Base-by-base conservation (phyloP, 2,888 invertebrate species). In the Parelbella ahira region DNA sequence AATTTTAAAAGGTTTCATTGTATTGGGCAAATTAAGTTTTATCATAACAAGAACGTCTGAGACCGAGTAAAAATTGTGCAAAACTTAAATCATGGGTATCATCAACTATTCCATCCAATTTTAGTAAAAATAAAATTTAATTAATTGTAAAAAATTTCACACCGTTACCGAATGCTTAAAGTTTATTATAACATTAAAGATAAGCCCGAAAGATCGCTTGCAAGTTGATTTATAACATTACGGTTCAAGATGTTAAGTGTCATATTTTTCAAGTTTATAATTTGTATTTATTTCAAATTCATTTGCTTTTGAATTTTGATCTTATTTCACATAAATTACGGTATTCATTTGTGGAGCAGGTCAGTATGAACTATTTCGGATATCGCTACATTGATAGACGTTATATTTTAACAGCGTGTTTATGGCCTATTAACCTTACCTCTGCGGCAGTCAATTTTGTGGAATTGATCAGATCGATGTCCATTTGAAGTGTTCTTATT, bases 381-480 rank as follows among this genome's bases (percentile, higher is more conserved):
- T 47, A 44, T 32, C 7, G 5, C 29, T 13, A 5, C 34, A 10
- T 34, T 18, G 25, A 36, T 19, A 12, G 30, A 24, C 25, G 53
- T 53, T 51, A 51, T 54, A 55, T 49, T 53, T 65, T 61, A 60
- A 60, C 50, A 36, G 50, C 47, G 46, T 66, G 62, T 65, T 65
- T 65, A 65, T 48, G 44, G 53, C 37, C 56, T 51, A 57, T 60
- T 60, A 65, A 63, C 49, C 49, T 43, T 34, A 53, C 51, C 54
- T 51, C 44, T 42, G 37, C 28, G 43, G 42, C 38, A 49, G 15
- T 29, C 10, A 6, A 29, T 34, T 42, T 42, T 42, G 34, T 42
- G 20, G 8, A 23, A 29, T 36, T 36, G 21, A 25, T 18, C 18
- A 29, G 18, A 20, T 29, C 4, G 15, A 27, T 34, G 33, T 15